phyloP scores from a whole-genome alignment of 2,888 invertebrate genomes.

The Microdon myrmicae region DNA sequence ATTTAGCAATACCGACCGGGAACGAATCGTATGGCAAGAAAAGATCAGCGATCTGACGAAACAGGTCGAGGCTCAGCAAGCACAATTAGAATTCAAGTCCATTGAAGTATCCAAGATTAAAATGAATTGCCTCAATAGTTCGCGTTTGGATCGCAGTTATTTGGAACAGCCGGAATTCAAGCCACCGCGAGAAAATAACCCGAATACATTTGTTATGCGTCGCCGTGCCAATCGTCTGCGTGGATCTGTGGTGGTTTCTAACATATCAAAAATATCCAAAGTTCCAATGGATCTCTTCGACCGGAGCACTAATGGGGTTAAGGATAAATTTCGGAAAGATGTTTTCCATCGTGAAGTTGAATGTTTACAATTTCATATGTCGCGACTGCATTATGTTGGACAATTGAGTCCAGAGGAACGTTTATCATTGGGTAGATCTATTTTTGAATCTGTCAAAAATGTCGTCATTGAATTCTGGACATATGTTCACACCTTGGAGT shows the following conservation, averaged over 20 bases:
- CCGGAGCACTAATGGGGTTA: slow-evolving; percentile 42
- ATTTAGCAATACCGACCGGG: slow-evolving; percentile 56
- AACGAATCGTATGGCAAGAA: slow-evolving; percentile 56
- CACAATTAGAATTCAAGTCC: slow-evolving; percentile 58
- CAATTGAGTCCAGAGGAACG: slow-evolving; percentile 15
- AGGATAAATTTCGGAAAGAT: slow-evolving; percentile 39
- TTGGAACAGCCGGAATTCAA: slow-evolving; percentile 31
- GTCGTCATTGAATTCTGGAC: slow-evolving; percentile 61
- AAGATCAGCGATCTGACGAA: slow-evolving; percentile 60
- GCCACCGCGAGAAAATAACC: slow-evolving; percentile 8
- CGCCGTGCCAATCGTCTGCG: slow-evolving; percentile 15
- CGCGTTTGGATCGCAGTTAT: slow-evolving; percentile 52
- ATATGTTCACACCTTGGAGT: slow-evolving; percentile 59
- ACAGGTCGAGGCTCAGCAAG: slow-evolving; percentile 58
- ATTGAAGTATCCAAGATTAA: slow-evolving; percentile 59
- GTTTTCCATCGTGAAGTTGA: slow-evolving; percentile 60
- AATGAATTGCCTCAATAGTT: slow-evolving; percentile 57
- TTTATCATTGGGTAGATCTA: slow-evolving; percentile 15
- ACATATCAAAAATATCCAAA: neutral
- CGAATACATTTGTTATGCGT: neutral
- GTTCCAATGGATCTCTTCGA: slow-evolving; percentile 54
- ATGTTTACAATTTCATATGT: slow-evolving; percentile 56
- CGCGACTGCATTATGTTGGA: slow-evolving; percentile 54
- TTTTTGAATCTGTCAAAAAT: slow-evolving; percentile 56
- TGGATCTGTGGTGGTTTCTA: neutral